These are phyloP conservation scores for Ephialtes manifestator DNA, from an alignment of 2,888 invertebrate genomes.

Conservation along the genomic window DNA sequence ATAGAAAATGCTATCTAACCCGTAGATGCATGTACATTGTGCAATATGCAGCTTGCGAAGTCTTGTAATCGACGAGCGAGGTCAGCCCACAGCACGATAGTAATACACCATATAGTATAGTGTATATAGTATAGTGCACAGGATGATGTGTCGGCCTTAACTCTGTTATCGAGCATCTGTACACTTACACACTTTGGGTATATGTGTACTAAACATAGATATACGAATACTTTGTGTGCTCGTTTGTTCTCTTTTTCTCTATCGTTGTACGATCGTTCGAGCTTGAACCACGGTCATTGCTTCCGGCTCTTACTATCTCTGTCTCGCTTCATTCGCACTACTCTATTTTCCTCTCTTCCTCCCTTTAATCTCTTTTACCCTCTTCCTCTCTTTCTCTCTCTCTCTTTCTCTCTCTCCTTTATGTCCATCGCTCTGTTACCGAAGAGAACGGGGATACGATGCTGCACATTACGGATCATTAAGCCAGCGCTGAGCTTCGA, in stretches of 20 bases:
- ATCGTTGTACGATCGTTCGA: constrained; percentile 72
- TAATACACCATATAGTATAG: constrained; percentile 37
- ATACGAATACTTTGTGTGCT: constrained; percentile 38
- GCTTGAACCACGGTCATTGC: constrained; percentile 67
- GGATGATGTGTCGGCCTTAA: constrained; percentile 66
- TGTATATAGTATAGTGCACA: constrained; percentile 13
- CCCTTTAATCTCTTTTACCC: constrained; percentile 20
- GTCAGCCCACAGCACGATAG: constrained; percentile 60
- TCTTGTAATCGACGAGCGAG: constrained; percentile 67
- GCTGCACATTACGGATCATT: constrained; percentile 79
- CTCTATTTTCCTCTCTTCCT: constrained; percentile 21
- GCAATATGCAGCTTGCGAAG: constrained; percentile 47
- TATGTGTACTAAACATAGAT: not conserved
- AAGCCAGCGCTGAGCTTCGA: constrained; percentile 74
- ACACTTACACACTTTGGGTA: not conserved
- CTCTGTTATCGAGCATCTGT: constrained; percentile 55
- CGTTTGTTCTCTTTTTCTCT: constrained; percentile 61
- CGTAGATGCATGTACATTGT: constrained; percentile 1
- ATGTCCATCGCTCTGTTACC: constrained; percentile 4
- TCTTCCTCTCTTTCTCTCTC: constrained; percentile 2
- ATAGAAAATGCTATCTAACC: not conserved
- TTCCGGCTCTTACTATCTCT: constrained; percentile 55
- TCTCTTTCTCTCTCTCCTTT: not conserved
- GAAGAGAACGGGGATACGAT: not conserved
- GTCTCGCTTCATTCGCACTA: not conserved